A percentile compares a stretch with the other conserved stretches of the same genome.
Conservation (phyloP, 1,140 invertebrate genomes). For the Polypedilum vanderplanki region DNA sequence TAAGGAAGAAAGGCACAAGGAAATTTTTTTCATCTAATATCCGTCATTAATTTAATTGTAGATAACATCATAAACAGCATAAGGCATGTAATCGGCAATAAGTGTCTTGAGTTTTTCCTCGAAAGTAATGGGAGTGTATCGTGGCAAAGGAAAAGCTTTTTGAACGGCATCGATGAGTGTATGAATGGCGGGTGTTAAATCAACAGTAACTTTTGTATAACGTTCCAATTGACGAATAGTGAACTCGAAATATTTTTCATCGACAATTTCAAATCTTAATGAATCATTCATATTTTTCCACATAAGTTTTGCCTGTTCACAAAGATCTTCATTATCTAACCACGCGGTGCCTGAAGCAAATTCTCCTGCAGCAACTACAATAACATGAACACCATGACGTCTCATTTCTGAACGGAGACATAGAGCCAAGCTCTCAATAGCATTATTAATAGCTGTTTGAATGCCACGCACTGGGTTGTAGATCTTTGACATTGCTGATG, state of each 20-base stretch:
- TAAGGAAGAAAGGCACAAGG: no score
- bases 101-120: slow-evolving; percentile 68
- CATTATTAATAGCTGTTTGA: slow-evolving; percentile 69
- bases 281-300: slow-evolving; percentile 67
- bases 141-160: slow-evolving; percentile 68
- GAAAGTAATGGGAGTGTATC: slow-evolving; percentile 70
- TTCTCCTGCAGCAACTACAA: slow-evolving; percentile 76
- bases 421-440: slow-evolving; percentile 69
- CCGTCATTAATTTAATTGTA: slow-evolving; percentile 41
- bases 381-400: slow-evolving; percentile 62
- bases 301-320: slow-evolving; percentile 68
- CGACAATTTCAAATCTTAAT: slow-evolving; percentile 70
- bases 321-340: slow-evolving; percentile 61
- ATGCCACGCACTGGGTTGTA: slow-evolving; percentile 68
- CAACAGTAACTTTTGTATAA: slow-evolving; percentile 63
- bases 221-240: slow-evolving; percentile 67
- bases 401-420: slow-evolving; percentile 76
- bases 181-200: slow-evolving; percentile 61
- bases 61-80: slow-evolving; percentile 64
- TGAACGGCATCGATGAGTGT: slow-evolving; percentile 65
- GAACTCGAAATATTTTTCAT: slow-evolving; percentile 71
- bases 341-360: slow-evolving; percentile 68
- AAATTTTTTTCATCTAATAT: neutral
- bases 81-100: slow-evolving; percentile 67
- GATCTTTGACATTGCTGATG: slow-evolving; percentile 64